Conservation (phyloP, 2,797 vertebrate genomes). For the Telmatherina bonti region DNA sequence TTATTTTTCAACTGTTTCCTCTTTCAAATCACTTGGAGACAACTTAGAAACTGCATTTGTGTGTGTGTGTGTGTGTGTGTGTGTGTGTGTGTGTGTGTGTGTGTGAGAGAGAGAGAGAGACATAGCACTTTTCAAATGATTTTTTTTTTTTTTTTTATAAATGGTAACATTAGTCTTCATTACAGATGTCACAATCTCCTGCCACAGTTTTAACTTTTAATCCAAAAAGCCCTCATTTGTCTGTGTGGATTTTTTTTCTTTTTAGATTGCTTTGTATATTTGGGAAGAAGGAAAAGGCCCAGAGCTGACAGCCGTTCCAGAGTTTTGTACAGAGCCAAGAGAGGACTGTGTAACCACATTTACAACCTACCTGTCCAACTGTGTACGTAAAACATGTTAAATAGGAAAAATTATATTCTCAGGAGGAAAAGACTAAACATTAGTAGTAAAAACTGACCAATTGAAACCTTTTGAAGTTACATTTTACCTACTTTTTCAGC, state of each 20-base stretch:
- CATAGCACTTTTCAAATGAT: not conserved
- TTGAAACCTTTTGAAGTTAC: no score
- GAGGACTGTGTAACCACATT: constrained; percentile 84
- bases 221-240: not conserved
- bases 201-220: not conserved
- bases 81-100: no score
- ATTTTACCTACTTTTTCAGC: no score
- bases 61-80: no score
- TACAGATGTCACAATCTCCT: not conserved
- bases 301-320: constrained; percentile 85
- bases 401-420: no score
- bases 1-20: not conserved
- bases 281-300: constrained; percentile 90
- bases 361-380: constrained; percentile 83
- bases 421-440: not conserved
- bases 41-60: not conserved
- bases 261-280: constrained; percentile 90
- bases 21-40: constrained; percentile 1
- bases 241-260: constrained; percentile 1
- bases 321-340: constrained; percentile 85
- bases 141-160: not conserved
- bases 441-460: no score
- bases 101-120: no score
- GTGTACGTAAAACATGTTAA: constrained; percentile 82
- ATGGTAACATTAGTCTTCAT: not conserved